These are phyloP conservation scores for Scarus forsteni DNA, from an alignment of 2,797 vertebrate species.

Conservation along the genomic window DNA sequence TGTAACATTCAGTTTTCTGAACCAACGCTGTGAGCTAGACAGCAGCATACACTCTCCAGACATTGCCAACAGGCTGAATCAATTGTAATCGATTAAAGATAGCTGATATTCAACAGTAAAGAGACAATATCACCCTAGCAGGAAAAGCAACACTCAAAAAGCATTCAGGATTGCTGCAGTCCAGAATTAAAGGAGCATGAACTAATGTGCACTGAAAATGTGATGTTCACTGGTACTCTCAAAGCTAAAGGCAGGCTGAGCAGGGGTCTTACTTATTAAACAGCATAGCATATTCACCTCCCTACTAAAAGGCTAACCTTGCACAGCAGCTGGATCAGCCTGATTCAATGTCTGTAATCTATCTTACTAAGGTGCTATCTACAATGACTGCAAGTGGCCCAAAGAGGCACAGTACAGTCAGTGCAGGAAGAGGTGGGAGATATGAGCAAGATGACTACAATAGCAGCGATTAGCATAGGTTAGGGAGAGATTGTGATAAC, in stretches of 20 bases:
- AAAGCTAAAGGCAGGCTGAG: not conserved
- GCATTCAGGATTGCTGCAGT: not conserved
- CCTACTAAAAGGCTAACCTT: too few relatives aligned
- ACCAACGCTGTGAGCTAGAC: constrained; percentile 11
- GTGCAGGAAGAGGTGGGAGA: too few relatives aligned
- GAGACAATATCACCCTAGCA: not conserved
- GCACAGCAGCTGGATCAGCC: too few relatives aligned
- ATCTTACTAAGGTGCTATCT: too few relatives aligned
- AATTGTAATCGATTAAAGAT: constrained; percentile 17
- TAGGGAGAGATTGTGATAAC: too few relatives aligned
- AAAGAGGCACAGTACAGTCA: too few relatives aligned
- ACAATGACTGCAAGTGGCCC: too few relatives aligned
- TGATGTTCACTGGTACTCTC: not conserved
- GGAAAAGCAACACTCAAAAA: constrained; percentile 12
- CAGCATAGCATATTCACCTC: too few relatives aligned
- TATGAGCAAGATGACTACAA: too few relatives aligned
- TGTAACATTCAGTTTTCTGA: constrained; percentile 4
- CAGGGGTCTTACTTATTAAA: too few relatives aligned
- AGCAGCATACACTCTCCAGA: not conserved
- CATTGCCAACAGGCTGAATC: constrained; percentile 12
- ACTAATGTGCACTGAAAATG: constrained; percentile 7
- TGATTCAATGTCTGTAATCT: too few relatives aligned
- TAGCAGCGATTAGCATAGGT: too few relatives aligned
- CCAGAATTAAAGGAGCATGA: not conserved
- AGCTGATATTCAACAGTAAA: constrained; percentile 13